Percentiles rank a stretch among this genome's conserved stretches.
These are phyloP conservation scores for Oedothorax gibbosus DNA, from an alignment of 1,140 invertebrate species.

Conservation along the genomic window DNA sequence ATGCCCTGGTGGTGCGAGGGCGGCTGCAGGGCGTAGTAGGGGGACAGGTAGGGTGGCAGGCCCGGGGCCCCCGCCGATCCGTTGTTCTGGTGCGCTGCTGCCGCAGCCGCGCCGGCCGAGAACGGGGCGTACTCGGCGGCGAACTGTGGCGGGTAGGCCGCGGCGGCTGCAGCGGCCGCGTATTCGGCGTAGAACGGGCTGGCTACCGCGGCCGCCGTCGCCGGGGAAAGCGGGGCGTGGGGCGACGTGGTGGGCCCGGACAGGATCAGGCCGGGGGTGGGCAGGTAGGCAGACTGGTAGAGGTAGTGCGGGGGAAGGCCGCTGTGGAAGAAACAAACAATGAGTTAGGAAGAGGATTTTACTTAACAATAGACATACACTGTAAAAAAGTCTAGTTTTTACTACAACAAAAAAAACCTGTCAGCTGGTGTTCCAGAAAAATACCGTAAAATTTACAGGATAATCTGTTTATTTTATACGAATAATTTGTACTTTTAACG, in stretches of 20 bases:
- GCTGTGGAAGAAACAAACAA: conserved; percentile 65
- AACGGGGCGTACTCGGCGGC: conserved; percentile 9
- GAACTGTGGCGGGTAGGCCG: conserved; percentile 63
- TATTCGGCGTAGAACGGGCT: conserved; percentile 78
- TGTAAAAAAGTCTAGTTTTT: no score
- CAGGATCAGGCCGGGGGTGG: conserved; percentile 72
- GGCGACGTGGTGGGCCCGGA: conserved; percentile 68
- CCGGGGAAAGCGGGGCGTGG: conserved; percentile 76
- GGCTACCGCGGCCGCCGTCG: conserved; percentile 68
- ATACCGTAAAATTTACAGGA: no score
- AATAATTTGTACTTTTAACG: background rate
- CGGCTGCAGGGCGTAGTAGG: conserved; percentile 30
- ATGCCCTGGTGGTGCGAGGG: conserved; percentile 38
- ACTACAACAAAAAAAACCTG: no score
- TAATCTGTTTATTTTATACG: background rate
- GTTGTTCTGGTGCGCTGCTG: conserved; percentile 63
- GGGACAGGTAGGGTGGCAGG: conserved; percentile 73
- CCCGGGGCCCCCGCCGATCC: conserved; percentile 74
- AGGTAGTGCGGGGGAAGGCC: conserved; percentile 81
- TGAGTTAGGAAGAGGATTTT: background rate
- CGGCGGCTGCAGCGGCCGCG: conserved; percentile 73
- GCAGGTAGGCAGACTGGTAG: conserved; percentile 73
- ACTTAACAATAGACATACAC: no score
- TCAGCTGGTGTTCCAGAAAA: no score
- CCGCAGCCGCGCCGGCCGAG: conserved; percentile 75